A percentile compares a stretch with the other conserved stretches of the same genome.
phyloP scores from a whole-genome alignment of 2,888 invertebrate genomes.

The Tortricodes alternella region DNA sequence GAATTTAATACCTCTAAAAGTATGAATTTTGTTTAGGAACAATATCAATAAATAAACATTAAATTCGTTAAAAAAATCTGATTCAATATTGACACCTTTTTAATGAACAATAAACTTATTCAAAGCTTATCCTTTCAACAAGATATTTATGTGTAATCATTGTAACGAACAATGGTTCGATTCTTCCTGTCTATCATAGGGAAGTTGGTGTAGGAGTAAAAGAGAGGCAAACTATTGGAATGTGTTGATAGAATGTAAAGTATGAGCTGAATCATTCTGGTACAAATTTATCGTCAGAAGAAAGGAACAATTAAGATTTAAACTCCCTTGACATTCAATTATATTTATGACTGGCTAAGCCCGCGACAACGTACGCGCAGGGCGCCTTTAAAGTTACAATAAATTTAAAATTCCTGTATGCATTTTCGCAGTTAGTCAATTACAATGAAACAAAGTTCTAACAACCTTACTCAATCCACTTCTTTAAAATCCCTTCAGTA shows the following conservation, averaged over 20 bases:
- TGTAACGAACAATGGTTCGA: slow-evolving; percentile 72
- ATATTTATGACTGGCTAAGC: too few relatives aligned
- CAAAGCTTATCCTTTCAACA: slow-evolving; percentile 61
- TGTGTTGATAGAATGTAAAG: slow-evolving; percentile 52
- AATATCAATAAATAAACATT: too few relatives aligned
- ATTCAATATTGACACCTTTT: slow-evolving; percentile 24
- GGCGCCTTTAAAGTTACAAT: too few relatives aligned
- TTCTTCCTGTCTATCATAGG: slow-evolving; percentile 53
- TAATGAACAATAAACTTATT: slow-evolving; percentile 61
- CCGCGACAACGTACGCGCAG: too few relatives aligned
- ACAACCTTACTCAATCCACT: too few relatives aligned
- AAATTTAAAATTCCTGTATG: too few relatives aligned
- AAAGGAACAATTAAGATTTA: background rate
- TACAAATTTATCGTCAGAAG: slow-evolving; percentile 56
- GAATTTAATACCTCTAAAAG: too few relatives aligned
- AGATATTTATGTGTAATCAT: slow-evolving; percentile 79
- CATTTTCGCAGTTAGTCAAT: too few relatives aligned
- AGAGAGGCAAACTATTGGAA: slow-evolving; percentile 50
- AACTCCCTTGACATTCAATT: background rate
- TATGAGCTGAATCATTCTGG: slow-evolving; percentile 73
- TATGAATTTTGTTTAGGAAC: too few relatives aligned
- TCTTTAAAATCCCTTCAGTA: too few relatives aligned
- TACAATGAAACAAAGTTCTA: too few relatives aligned
- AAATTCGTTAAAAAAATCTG: too few relatives aligned
- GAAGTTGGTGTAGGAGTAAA: slow-evolving; percentile 45